Base-by-base conservation (phyloP, 1,140 invertebrate species). In the Lepidurus packardi region DNA sequence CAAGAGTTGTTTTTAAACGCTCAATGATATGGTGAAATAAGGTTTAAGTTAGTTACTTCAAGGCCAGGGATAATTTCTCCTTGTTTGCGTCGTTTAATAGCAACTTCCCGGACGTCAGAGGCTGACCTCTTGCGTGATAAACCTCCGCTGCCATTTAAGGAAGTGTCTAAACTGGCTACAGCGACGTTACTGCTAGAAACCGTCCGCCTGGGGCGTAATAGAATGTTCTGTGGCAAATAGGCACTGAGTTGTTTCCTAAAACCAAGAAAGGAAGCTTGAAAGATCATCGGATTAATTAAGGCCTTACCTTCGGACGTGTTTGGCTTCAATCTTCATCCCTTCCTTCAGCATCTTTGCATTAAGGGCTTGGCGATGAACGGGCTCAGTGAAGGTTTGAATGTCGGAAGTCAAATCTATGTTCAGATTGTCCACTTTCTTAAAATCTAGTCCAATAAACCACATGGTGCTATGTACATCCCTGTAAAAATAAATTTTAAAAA, bases 371-470 rank as follows among this genome's bases (percentile, higher is more conserved):
- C 79, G 75, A 79, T 79, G 79, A 8, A 78, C 43, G 45, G 75
- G 88, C 81, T 96, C 92, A 9, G 92, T 95, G 85, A 98, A 98
- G 44, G 88, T 90, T 81, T 92, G 91, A 80, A 98, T 98, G 83
- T 97, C 96, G 81, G 91, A 91, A 0, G 96, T 98, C 16, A 99
- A 89, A 86, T 99, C 94, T 73, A 98, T 90, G 83, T 97, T 97
- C 16, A 94, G 85, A 85, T 92, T 93, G 84, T 92, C 91, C 11
- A 90, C 90, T 85, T 94, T 95, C 80, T 92, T 90, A 84, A 99
- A 98, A 75, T 93, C 90, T 21, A 99, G 86, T 2, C 97, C 97
- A 82, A 99, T 96, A 84, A 98, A 98, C 98, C 97, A 99, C 89
- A 98, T 94, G 0, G 92, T 93, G 82, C 91, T 91, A 78, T 85